These are phyloP conservation scores for Nyctalus aviator DNA, from an alignment of 2,797 vertebrate species.

Conservation along the genomic window DNA sequence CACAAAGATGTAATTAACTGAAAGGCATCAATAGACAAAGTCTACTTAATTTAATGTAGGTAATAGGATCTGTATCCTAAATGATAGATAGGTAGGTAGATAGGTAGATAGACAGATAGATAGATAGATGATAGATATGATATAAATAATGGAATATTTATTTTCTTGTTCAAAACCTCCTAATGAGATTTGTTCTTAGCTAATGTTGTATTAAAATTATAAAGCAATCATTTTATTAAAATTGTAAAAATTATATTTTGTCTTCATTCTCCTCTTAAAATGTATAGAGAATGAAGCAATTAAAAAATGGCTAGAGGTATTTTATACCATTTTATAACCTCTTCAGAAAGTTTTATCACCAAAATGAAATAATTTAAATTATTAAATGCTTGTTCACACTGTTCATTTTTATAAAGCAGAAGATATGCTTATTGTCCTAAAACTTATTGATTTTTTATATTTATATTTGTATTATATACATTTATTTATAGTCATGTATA, in stretches of 20 bases:
- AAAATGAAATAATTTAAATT: slow-evolving; percentile 34
- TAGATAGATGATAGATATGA: background rate
- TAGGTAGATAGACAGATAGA: too few species aligned
- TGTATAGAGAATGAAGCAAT: background rate
- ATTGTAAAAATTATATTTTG: background rate
- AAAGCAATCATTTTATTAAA: slow-evolving; percentile 14
- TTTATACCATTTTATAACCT: background rate
- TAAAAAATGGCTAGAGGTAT: background rate
- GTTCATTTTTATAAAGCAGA: background rate
- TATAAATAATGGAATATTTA: slow-evolving; percentile 33
- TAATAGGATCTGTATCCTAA: background rate
- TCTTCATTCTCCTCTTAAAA: background rate
- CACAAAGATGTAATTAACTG: background rate
- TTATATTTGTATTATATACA: background rate
- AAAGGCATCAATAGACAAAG: background rate
- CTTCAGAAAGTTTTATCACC: background rate
- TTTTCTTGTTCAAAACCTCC: slow-evolving; percentile 10
- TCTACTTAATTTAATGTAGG: background rate
- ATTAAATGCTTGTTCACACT: slow-evolving; percentile 17
- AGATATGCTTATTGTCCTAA: background rate
- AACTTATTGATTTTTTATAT: background rate
- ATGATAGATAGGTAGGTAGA: background rate
- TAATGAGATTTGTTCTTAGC: slow-evolving; percentile 52
- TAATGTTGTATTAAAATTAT: background rate
- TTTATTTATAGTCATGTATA: background rate